These are phyloP conservation scores for Tetramorium alpestre DNA, from an alignment of 1,140 invertebrate species.

Conservation along the genomic window DNA sequence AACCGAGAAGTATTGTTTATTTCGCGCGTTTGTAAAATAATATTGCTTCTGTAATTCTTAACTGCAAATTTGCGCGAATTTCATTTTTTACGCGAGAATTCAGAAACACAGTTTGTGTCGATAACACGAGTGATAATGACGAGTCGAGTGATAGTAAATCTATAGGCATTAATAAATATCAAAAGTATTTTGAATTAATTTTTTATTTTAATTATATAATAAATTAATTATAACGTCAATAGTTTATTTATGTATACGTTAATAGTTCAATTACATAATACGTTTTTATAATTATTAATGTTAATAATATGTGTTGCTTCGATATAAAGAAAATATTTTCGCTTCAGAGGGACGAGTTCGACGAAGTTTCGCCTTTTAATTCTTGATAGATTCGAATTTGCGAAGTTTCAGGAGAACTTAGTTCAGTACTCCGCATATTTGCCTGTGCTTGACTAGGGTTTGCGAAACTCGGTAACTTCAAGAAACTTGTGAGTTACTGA, in stretches of 20 bases:
- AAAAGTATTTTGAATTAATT: conserved; percentile 3
- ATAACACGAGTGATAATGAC: not conserved
- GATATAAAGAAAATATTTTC: conserved; percentile 3
- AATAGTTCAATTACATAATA: not conserved
- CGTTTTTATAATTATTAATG: not conserved
- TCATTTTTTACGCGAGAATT: not conserved
- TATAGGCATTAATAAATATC: not conserved
- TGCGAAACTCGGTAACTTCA: conserved; percentile 50
- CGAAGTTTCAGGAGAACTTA: conserved; percentile 47
- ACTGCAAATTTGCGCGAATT: not conserved
- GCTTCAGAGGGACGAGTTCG: not conserved
- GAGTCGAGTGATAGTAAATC: not conserved
- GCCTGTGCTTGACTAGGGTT: conserved; percentile 48
- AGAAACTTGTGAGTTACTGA: conserved; percentile 53
- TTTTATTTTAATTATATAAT: not conserved
- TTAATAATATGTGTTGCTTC: not conserved
- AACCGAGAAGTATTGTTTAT: not conserved
- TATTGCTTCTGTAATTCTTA: not conserved
- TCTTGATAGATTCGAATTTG: conserved; percentile 53
- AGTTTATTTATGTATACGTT: too few relatives aligned
- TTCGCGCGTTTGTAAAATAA: not conserved
- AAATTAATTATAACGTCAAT: not conserved
- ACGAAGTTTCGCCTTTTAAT: conserved; percentile 51
- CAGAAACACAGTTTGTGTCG: not conserved
- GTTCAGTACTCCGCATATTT: conserved; percentile 51